A percentile compares a stretch with the other conserved stretches of the same genome.
These are phyloP conservation scores for Alosa sapidissima DNA, from an alignment of 2,797 vertebrate genomes.

Conservation along the genomic window DNA sequence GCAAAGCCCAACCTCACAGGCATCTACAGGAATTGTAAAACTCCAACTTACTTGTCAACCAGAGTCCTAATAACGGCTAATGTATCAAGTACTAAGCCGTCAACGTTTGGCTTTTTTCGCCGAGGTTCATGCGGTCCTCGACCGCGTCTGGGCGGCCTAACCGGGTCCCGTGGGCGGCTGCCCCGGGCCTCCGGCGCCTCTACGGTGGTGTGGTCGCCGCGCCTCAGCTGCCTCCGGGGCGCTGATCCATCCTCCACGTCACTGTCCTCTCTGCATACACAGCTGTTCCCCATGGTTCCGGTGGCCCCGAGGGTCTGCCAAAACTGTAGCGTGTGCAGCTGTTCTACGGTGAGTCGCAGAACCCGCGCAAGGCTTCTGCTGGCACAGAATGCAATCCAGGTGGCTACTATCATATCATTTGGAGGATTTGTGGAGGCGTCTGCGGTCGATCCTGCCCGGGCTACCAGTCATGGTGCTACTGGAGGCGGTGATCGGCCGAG, in stretches of 20 bases:
- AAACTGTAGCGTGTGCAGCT: conserved; percentile 70
- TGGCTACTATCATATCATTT: conserved; percentile 99
- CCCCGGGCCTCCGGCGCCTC: conserved; percentile 77
- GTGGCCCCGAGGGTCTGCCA: conserved; percentile 75
- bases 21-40: background rate
- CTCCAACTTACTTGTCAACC: conserved; percentile 93
- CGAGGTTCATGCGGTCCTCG: conserved; percentile 95
- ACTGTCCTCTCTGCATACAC: conserved; percentile 95
- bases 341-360: conserved; percentile 83
- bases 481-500: conserved; percentile 56
- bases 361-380: conserved; percentile 93
- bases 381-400: conserved; percentile 94
- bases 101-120: conserved; percentile 97
- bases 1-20: background rate
- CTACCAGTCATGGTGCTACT: conserved; percentile 66
- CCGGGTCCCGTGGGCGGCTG: conserved; percentile 89
- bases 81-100: conserved; percentile 95
- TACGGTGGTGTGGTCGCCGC: conserved; percentile 76
- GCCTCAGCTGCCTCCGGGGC: conserved; percentile 74
- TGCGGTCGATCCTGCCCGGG: conserved; percentile 67
- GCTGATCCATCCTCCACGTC: conserved; percentile 84
- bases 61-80: conserved; percentile 96
- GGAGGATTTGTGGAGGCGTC: conserved; percentile 74
- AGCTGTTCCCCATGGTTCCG: conserved; percentile 94
- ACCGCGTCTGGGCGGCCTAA: conserved; percentile 90